phyloP scores from a whole-genome alignment of 2,113 vertebrate genomes.

The Gambusia holbrooki region DNA sequence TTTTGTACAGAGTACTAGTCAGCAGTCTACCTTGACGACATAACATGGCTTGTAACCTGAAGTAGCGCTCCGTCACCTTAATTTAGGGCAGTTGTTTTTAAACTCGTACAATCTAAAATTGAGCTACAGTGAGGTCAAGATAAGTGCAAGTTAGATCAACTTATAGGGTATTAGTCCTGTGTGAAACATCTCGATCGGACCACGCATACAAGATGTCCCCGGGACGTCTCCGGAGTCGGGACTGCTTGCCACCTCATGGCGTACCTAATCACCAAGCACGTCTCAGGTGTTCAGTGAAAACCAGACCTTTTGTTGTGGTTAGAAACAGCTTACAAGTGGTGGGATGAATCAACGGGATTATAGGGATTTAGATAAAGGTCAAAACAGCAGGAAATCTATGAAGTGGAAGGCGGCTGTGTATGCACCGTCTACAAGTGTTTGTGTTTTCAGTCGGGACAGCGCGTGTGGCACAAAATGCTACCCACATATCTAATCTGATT shows the following conservation, averaged over 20 bases:
- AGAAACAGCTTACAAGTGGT: conserved; percentile 50
- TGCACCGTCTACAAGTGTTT: conserved; percentile 2
- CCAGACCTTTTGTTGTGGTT: conserved; percentile 50
- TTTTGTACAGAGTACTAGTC: neutral
- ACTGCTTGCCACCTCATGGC: neutral
- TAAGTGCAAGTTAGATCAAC: neutral
- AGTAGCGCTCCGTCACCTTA: conserved; percentile 21
- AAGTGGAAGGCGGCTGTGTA: conserved; percentile 22
- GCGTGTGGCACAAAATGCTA: neutral
- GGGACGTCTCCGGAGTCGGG: neutral
- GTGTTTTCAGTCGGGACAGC: conserved; percentile 26
- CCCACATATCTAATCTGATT: neutral
- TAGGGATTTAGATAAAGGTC: conserved; percentile 32
- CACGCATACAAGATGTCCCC: neutral
- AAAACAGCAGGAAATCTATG: conserved; percentile 49
- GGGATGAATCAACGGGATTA: conserved; percentile 66
- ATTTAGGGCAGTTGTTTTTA: conserved; percentile 49
- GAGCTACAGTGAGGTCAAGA: conserved; percentile 34
- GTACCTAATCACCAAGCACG: conserved; percentile 26
- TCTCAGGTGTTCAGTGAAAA: conserved; percentile 53
- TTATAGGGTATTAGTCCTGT: neutral
- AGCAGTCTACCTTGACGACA: conserved; percentile 15
- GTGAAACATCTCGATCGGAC: neutral
- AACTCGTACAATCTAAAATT: conserved; percentile 43
- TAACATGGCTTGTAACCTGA: conserved; percentile 20